Conservation (phyloP, 2,797 vertebrate genomes). For the Scolopax bukidnonensis region DNA sequence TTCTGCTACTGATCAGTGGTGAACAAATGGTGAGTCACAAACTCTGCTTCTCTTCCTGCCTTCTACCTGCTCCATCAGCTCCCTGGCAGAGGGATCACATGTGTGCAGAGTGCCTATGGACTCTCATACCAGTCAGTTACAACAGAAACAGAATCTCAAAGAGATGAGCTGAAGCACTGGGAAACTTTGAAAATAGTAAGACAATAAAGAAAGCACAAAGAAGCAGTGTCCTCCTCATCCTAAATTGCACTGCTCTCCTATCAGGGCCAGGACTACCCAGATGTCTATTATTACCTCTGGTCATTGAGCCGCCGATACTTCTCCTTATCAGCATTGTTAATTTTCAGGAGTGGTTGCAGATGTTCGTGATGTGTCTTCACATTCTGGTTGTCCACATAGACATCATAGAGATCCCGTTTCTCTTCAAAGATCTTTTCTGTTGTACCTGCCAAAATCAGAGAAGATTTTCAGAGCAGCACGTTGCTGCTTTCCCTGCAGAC, state of each 20-base stretch:
- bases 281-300: conserved; percentile 85
- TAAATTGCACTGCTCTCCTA: neutral
- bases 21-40: neutral
- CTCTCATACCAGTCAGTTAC: neutral
- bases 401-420: conserved; percentile 93
- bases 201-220: neutral
- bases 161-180: neutral
- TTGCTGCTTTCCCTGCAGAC: conserved; percentile 13
- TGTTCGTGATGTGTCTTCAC: conserved; percentile 92
- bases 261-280: neutral
- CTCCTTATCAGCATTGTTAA: conserved; percentile 92
- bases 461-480: neutral
- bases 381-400: conserved; percentile 98
- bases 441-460: conserved; percentile 83
- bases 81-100: neutral
- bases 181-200: neutral
- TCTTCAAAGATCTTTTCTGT: conserved; percentile 99
- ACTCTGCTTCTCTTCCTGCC: neutral
- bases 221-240: neutral
- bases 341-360: conserved; percentile 89
- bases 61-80: neutral
- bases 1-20: neutral
- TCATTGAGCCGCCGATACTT: conserved; percentile 95
- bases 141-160: neutral
- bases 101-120: neutral